Evolutionary conservation across 2,888 invertebrate genomes (phyloP).

Genomic region (Pseudeuparius sepicola): DNA sequence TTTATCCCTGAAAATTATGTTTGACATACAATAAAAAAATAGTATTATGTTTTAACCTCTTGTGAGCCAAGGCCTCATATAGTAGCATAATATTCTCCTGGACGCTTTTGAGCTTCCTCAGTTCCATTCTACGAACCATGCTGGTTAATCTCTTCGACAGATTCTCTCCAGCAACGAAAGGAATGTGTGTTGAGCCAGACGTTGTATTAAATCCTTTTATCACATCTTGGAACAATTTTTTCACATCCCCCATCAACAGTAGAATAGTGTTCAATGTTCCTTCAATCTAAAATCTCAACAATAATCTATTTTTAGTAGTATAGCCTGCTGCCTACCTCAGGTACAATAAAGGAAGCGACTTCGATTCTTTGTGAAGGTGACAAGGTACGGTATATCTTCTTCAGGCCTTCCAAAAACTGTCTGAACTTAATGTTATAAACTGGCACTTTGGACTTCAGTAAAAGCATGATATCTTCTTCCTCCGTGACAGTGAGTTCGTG

Average conservation of each 20-base stretch:
- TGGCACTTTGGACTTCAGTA: conserved; percentile 55
- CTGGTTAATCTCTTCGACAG: conserved; percentile 32
- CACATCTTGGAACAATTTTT: conserved; percentile 50
- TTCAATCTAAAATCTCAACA: conserved; percentile 44
- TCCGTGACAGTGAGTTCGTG: conserved; percentile 51
- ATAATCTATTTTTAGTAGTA: background rate
- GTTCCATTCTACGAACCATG: conserved; percentile 44
- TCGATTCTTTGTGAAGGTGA: conserved; percentile 48
- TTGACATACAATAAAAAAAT: background rate
- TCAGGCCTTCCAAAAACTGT: conserved; percentile 48
- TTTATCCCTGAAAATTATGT: conserved; percentile 40
- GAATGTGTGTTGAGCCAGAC: conserved; percentile 2
- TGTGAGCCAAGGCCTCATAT: conserved; percentile 44
- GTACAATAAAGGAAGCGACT: conserved; percentile 54
- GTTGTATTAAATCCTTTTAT: too few species aligned
- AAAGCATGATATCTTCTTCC: conserved; percentile 55
- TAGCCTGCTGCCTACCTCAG: conserved; percentile 50
- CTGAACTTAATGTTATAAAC: conserved; percentile 53
- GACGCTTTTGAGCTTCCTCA: conserved; percentile 45
- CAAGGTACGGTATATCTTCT: conserved; percentile 49
- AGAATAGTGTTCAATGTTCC: conserved; percentile 49
- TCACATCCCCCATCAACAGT: conserved; percentile 48
- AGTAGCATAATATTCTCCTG: conserved; percentile 46
- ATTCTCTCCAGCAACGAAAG: conserved; percentile 22
- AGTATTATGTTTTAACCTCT: conserved; percentile 41